A percentile compares a stretch with the other conserved stretches of the same genome.
Evolutionary conservation across 92 coral and sea anemone species (phyloP).

Genomic region (Bergia sp.): DNA sequence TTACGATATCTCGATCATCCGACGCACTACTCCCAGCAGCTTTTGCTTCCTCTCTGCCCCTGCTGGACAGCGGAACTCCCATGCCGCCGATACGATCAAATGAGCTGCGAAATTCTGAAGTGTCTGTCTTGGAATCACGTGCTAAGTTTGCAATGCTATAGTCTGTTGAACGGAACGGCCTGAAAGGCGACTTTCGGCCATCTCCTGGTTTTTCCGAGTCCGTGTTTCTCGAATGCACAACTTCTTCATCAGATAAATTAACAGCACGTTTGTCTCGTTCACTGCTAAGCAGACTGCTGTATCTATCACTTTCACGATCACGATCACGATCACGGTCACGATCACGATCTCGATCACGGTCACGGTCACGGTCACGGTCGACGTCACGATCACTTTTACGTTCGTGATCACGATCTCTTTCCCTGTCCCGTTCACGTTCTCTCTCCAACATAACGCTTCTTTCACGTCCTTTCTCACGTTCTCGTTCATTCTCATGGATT

Average conservation of each 20-base stretch:
- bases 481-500: slow-evolving; percentile 73
- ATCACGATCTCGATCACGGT: slow-evolving; percentile 5
- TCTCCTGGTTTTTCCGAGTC: slow-evolving; percentile 40
- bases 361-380: slow-evolving; percentile 25
- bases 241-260: slow-evolving; percentile 39
- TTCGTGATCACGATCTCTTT: slow-evolving; percentile 52
- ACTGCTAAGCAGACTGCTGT: slow-evolving; percentile 26
- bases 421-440: slow-evolving; percentile 66
- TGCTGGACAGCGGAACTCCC: slow-evolving; percentile 44
- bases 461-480: slow-evolving; percentile 70
- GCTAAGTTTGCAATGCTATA: slow-evolving; percentile 85
- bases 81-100: slow-evolving; percentile 58
- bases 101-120: slow-evolving; percentile 63
- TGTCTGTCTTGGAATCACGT: slow-evolving; percentile 72
- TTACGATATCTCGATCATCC: slow-evolving; percentile 71
- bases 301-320: slow-evolving; percentile 39
- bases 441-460: slow-evolving; percentile 51
- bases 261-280: slow-evolving; percentile 40
- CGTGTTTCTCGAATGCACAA: slow-evolving; percentile 31
- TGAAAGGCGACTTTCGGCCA: slow-evolving; percentile 53
- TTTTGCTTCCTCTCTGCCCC: slow-evolving; percentile 62
- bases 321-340: slow-evolving; percentile 40
- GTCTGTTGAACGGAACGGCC: slow-evolving; percentile 67
- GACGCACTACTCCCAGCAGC: slow-evolving; percentile 54
- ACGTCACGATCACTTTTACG: slow-evolving; percentile 12